Evolutionary conservation across 2,113 vertebrate genomes (phyloP).

Genomic region (Cebidichthys violaceus): DNA sequence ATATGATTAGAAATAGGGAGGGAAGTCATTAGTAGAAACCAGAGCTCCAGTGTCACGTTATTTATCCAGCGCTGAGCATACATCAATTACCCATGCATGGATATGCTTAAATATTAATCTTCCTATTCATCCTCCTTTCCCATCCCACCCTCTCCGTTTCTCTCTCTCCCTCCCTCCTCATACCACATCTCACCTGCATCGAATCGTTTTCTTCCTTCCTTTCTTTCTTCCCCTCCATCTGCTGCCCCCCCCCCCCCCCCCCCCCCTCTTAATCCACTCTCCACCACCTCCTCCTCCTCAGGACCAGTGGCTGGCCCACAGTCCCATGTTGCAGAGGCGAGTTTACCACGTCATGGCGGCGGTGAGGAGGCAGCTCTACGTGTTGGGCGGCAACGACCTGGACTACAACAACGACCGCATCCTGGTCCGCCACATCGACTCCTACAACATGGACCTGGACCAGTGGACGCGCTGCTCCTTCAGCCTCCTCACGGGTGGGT

Average conservation of each 20-base stretch:
- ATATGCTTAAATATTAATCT: constrained; percentile 82
- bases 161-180: constrained; percentile 42
- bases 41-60: constrained; percentile 79
- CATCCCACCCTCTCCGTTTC: constrained; percentile 48
- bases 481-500: constrained; percentile 92
- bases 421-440: constrained; percentile 95
- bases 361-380: constrained; percentile 93
- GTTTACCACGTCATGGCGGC: constrained; percentile 98
- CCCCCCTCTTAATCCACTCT: constrained; percentile 18
- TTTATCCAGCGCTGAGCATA: constrained; percentile 78
- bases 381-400: constrained; percentile 94
- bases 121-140: constrained; percentile 65
- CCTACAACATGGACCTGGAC: constrained; percentile 92
- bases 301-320: constrained; percentile 94
- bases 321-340: constrained; percentile 95
- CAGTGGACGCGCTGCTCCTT: constrained; percentile 97
- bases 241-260: constrained; percentile 10
- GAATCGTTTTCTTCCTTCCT: constrained; percentile 32
- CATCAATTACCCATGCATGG: constrained; percentile 80
- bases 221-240: constrained; percentile 43
- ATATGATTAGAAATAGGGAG: constrained; percentile 82
- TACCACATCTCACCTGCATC: constrained; percentile 55
- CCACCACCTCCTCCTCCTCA: constrained; percentile 57
- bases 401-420: constrained; percentile 98
- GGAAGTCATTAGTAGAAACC: constrained; percentile 81